Conservation (phyloP, 1,140 invertebrate species). For the Rhagoletis pomonella region DNA sequence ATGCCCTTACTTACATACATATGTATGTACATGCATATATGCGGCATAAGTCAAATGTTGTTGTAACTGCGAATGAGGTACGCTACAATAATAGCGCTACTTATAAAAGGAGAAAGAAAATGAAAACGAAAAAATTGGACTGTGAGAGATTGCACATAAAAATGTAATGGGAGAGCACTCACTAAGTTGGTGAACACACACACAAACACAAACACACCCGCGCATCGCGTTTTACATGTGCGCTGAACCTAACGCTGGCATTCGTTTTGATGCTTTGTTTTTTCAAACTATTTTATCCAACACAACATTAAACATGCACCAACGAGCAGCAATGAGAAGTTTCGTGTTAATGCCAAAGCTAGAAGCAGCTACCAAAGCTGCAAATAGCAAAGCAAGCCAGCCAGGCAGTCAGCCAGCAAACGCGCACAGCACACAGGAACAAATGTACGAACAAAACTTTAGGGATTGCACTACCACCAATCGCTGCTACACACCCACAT, state of each 20-base stretch:
- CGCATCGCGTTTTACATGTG: neutral
- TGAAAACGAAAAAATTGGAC: too few species aligned
- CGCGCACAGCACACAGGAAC: neutral
- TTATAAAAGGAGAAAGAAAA: conserved; percentile 6
- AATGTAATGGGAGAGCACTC: conserved; percentile 18
- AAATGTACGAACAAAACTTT: neutral
- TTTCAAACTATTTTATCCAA: neutral
- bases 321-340: conserved; percentile 40
- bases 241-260: neutral
- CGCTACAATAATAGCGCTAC: conserved; percentile 8
- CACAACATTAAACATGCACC: conserved; percentile 46
- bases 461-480: neutral
- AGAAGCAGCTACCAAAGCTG: neutral
- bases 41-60: neutral
- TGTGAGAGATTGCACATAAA: conserved; percentile 12
- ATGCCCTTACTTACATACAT: neutral
- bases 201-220: neutral
- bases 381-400: neutral
- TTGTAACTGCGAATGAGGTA: neutral
- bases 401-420: neutral
- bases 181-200: neutral
- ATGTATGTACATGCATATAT: neutral
- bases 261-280: neutral
- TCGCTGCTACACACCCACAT: neutral
- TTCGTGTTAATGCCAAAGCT: conserved; percentile 15